These are phyloP conservation scores for Drosophila birchii DNA, from an alignment of 2,888 invertebrate genomes.

Conservation along the genomic window DNA sequence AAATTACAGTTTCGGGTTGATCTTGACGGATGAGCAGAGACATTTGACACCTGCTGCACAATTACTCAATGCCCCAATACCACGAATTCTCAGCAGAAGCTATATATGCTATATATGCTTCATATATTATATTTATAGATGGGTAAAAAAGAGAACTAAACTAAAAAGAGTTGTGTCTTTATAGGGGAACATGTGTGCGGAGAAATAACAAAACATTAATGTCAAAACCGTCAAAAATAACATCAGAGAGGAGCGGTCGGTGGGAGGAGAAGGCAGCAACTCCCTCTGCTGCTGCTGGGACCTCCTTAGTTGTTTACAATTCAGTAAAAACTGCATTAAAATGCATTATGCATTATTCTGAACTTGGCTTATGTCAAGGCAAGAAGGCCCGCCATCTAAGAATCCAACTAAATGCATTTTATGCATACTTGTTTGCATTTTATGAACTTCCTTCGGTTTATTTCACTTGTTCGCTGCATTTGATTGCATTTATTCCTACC, in stretches of 20 bases:
- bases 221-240: constrained; percentile 77
- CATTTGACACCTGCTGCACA: constrained; percentile 78
- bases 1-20: constrained; percentile 64
- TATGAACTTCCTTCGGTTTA: constrained; percentile 38
- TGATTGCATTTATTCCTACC: constrained; percentile 22
- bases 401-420: constrained; percentile 20
- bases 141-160: constrained; percentile 18
- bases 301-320: constrained; percentile 74
- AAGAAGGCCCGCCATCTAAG: constrained; percentile 8
- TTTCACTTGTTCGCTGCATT: constrained; percentile 23
- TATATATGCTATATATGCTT: not conserved
- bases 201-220: constrained; percentile 75
- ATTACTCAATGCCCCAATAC: constrained; percentile 75
- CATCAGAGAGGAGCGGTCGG: constrained; percentile 43
- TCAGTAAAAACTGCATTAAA: constrained; percentile 66
- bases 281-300: constrained; percentile 52
- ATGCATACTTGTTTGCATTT: constrained; percentile 29
- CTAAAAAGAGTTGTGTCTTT: constrained; percentile 66
- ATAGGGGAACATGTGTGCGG: constrained; percentile 57
- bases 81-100: constrained; percentile 50
- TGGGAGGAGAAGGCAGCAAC: not conserved
- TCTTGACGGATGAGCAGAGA: constrained; percentile 57
- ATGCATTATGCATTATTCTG: constrained; percentile 48
- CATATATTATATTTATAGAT: constrained; percentile 58
- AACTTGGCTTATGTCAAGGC: constrained; percentile 35